phyloP scores from a whole-genome alignment of 2,113 vertebrate genomes.

The Macheiramphus alcinus region DNA sequence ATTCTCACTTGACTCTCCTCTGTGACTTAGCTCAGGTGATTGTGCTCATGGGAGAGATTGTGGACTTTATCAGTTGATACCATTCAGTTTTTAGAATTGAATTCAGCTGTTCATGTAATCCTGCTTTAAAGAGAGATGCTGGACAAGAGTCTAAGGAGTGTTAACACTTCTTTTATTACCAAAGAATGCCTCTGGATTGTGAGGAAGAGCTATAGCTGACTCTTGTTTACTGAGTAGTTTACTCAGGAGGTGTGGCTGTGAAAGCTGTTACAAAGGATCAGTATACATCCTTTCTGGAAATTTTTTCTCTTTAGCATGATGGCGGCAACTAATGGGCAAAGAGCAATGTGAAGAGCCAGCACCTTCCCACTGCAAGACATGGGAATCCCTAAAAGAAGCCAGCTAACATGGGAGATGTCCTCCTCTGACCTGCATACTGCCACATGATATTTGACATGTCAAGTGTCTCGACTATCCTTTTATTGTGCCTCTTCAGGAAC shows the following conservation, averaged over 20 bases:
- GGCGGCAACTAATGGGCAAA: neutral
- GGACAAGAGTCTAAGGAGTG: neutral
- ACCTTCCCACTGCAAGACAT: neutral
- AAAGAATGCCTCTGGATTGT: neutral
- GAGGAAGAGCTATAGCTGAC: slow-evolving; percentile 11
- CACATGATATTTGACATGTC: fast-evolving
- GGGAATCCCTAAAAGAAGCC: neutral
- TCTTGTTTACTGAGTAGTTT: slow-evolving; percentile 17
- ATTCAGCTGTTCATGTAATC: neutral
- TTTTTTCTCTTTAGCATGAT: neutral
- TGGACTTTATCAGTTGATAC: neutral
- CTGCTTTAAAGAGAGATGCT: neutral
- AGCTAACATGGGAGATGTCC: neutral
- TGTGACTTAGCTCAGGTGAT: neutral
- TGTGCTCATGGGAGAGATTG: neutral
- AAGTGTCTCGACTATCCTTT: neutral
- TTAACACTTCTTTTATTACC: neutral
- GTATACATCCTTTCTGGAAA: neutral
- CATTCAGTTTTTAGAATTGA: neutral
- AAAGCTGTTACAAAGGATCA: neutral
- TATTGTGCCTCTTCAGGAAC: neutral
- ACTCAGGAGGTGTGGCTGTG: neutral
- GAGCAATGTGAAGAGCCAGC: neutral
- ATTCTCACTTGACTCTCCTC: neutral
- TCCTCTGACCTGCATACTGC: neutral